These are phyloP conservation scores for Crax fasciolata DNA, from an alignment of 2,797 vertebrate species.

Conservation along the genomic window DNA sequence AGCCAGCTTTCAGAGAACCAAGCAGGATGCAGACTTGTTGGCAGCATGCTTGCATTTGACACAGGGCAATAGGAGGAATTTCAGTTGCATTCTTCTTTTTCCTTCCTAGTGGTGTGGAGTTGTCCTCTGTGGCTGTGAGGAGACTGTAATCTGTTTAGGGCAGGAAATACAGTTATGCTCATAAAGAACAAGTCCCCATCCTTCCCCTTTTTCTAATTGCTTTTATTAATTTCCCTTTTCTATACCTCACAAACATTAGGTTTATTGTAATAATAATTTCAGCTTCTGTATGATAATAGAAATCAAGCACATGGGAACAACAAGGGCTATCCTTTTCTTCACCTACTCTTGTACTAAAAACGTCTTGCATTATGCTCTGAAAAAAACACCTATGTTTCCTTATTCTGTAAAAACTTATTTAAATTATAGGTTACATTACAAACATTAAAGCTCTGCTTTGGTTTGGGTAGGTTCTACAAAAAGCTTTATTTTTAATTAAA, in stretches of 20 bases:
- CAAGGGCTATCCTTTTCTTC: background rate
- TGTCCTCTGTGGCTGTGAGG: background rate
- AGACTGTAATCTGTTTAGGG: background rate
- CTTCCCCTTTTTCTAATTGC: background rate
- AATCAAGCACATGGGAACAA: background rate
- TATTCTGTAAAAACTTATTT: background rate
- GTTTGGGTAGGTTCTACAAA: background rate
- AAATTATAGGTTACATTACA: background rate
- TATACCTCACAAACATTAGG: background rate
- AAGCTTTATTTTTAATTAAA: background rate
- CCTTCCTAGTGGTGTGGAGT: background rate
- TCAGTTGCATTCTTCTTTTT: background rate
- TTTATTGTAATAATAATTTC: conserved; percentile 3
- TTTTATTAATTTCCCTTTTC: background rate
- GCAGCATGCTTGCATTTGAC: background rate
- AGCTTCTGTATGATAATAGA: background rate
- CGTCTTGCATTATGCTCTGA: background rate
- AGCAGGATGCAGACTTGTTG: background rate
- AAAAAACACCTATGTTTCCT: background rate
- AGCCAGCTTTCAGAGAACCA: background rate
- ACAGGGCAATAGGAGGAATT: accelerated
- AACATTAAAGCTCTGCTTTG: background rate
- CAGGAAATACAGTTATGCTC: background rate
- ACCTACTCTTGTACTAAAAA: background rate
- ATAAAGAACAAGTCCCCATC: background rate